Evolutionary conservation across 1,140 invertebrate genomes (phyloP).

Genomic region (Gerris buenoi): DNA sequence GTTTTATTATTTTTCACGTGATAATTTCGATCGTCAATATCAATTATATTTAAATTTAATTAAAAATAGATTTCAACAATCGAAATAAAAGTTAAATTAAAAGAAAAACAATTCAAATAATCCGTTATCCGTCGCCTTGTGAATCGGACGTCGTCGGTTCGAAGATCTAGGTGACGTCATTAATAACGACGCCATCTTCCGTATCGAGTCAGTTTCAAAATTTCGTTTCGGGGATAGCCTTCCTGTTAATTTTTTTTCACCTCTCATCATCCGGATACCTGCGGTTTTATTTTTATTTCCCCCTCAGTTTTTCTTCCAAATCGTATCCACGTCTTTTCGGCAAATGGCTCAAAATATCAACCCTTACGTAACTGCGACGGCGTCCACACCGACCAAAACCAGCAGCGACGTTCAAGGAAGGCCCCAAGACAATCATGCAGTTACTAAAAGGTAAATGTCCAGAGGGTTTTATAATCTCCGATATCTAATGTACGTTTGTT

Average conservation of each 20-base stretch:
- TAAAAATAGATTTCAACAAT: too few species aligned
- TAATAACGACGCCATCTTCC: slow-evolving; percentile 1
- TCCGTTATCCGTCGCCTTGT: background rate
- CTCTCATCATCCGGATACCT: too few species aligned
- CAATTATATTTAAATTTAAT: too few species aligned
- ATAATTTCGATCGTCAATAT: too few species aligned
- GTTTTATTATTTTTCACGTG: too few species aligned
- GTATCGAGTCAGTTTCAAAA: slow-evolving; percentile 1
- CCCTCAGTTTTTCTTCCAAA: too few species aligned
- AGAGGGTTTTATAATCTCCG: slow-evolving; percentile 7
- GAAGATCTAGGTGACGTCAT: background rate
- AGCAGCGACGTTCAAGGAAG: slow-evolving; percentile 50
- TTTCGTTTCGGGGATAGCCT: background rate
- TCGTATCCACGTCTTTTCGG: too few species aligned
- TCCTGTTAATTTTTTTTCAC: too few species aligned
- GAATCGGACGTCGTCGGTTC: background rate
- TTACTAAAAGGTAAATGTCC: slow-evolving; percentile 57
- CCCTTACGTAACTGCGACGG: slow-evolving; percentile 47
- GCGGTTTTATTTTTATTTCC: too few species aligned
- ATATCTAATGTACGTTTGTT: background rate
- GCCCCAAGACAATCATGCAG: slow-evolving; percentile 67
- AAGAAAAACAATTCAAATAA: background rate
- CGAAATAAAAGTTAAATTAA: too few species aligned
- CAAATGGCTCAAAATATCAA: slow-evolving; percentile 71
- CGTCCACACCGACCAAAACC: slow-evolving; percentile 48